A percentile compares a stretch with the other conserved stretches of the same genome.
Conservation (phyloP, 2,888 invertebrate genomes). For the Athalia cordata region DNA sequence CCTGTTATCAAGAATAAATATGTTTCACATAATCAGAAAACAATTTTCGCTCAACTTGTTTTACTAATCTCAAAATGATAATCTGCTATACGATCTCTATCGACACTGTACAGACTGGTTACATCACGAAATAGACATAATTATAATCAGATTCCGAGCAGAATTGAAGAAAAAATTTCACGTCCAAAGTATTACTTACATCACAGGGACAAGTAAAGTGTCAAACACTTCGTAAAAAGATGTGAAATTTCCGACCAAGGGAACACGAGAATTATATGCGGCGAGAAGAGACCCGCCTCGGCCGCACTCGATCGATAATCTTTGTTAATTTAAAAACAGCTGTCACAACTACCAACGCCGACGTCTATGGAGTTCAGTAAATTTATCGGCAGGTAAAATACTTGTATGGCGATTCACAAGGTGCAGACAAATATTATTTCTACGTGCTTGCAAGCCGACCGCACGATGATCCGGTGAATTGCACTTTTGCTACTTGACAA, state of each 20-base stretch:
- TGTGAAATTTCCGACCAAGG: not conserved
- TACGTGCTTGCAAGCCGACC: constrained; percentile 53
- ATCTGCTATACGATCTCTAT: not conserved
- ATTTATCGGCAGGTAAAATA: not conserved
- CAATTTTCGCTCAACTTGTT: not conserved
- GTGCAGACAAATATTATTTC: constrained; percentile 11
- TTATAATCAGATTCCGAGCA: not conserved
- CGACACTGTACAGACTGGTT: not conserved
- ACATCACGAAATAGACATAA: not conserved
- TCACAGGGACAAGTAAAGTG: not conserved
- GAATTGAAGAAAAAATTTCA: not conserved
- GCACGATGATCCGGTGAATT: constrained; percentile 59
- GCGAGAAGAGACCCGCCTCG: constrained; percentile 40
- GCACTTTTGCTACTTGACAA: constrained; percentile 51
- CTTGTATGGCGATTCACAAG: not conserved
- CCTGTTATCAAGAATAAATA: constrained; percentile 51
- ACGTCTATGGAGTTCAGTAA: not conserved
- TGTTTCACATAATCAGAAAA: not conserved
- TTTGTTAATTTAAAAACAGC: constrained; percentile 38
- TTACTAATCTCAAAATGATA: not conserved
- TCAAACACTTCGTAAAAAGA: not conserved
- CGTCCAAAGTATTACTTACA: constrained; percentile 18
- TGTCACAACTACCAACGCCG: constrained; percentile 11
- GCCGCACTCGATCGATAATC: constrained; percentile 36
- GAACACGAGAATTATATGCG: constrained; percentile 6